Evolutionary conservation across 2,797 vertebrate species (phyloP), one percentile per base, ranked within the genome.

Genomic region (Eutrigla gurnardus): DNA sequence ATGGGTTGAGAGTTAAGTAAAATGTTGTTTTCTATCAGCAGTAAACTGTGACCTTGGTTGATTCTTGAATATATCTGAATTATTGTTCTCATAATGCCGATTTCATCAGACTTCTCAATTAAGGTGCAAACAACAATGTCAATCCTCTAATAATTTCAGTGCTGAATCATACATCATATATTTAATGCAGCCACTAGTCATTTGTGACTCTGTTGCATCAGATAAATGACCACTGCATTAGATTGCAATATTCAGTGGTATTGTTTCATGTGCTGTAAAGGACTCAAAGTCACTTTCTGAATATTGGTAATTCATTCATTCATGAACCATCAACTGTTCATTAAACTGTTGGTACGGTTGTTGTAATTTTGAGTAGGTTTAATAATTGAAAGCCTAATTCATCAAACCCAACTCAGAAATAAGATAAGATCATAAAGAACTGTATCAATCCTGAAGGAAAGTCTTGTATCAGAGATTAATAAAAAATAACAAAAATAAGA

Each of bases 241-340:
- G 60, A 79, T 36, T 69, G 64, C 61, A 73, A 75, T 65, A 39
- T 73, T 65, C 68, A 69, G 69, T 55, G 25, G 72, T 72, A 72
- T 62, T 49, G 57, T 53, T 65, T 55, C 25, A 59, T 63, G 45
- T 67, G 66, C 46, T 67, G 39, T 25, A 25, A 25, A 1, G 25
- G 25, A 25, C 25, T 25, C 25, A 25, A 25, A 25, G 25, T 25
- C 25, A 25, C 25, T 25, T 25, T 25, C 1, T 25, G 25, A 25
- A 25, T 25, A 25, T 64, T 64, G 4, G 37, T 33, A 40, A 42
- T 65, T 2, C 25, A 9, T 36, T 7, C 3, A 17, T 52, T 60
- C 6, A 42, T 37, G 6, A 49, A 52, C 5, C 17, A 52, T 65
- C 18, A 65, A 46, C 25, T 7, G 5, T 50, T 52, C 37, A n/a